Evolutionary conservation across 2,888 invertebrate genomes (phyloP), one percentile per base, ranked within the genome.

Genomic region (Spodoptera littoralis): DNA sequence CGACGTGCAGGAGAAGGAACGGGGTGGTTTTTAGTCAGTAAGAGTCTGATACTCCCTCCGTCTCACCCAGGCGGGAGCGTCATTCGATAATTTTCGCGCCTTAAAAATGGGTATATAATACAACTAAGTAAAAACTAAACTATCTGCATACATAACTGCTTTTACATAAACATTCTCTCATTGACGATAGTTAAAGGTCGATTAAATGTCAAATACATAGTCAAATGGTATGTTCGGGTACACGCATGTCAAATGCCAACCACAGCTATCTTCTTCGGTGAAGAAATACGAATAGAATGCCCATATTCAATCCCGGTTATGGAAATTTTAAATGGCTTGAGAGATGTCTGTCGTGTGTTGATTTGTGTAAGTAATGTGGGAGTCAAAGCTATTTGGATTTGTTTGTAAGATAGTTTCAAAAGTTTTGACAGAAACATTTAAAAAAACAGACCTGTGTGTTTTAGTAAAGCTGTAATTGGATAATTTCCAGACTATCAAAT

Each of bases 151-250:
- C 47, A 76, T 68, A 73, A 79, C 65, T 63, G 59, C 66, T 67
- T 76, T 61, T 73, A 69, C 56, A 62, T 76, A 60, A 65, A 58
- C 65, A 50, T 60, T 61, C 62, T 45, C 60, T 41, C 64, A 66
- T 70, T 68, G 65, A 60, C 63, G 57, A 54, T 49, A 63, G 41
- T 12, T 65, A 83, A 86, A 86, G 84, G 85, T 85, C 80, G 79
- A 46, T 46, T 68, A 82, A 86, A 86, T 82, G 84, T 82, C 83
- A 84, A 66, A 73, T 68, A 74, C 27, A 76, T 71, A 73, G 76
- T 70, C 71, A 68, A 73, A 79, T 76, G 57, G 60, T 63, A 54
- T n/a, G 49, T 51, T 52, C 11, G 30, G 52, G 55, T 44, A 60
- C 63, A 57, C 49, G 53, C 72, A 69, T 69, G 72, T 60, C 63